Conservation (phyloP, 2,888 invertebrate genomes). For the Aporophyla lueneburgensis region DNA sequence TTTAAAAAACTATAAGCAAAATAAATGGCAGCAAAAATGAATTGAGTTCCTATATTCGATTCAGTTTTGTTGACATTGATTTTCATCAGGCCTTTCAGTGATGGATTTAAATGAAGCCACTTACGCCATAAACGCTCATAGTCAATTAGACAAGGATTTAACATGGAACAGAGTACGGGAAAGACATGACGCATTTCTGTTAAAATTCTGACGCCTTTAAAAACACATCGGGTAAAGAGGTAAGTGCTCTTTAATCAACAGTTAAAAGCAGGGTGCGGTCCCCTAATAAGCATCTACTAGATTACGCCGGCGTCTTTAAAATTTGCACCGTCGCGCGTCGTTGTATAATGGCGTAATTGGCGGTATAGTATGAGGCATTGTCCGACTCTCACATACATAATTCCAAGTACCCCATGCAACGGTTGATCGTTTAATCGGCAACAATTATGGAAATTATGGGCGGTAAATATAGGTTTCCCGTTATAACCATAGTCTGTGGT, state of each 20-base stretch:
- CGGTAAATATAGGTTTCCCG: constrained; percentile 59
- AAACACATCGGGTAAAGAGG: constrained; percentile 51
- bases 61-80: neutral
- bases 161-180: neutral
- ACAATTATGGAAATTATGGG: constrained; percentile 64
- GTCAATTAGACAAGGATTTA: neutral
- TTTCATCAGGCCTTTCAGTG: neutral
- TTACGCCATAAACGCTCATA: neutral
- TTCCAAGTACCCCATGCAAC: constrained; percentile 48
- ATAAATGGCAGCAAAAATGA: neutral
- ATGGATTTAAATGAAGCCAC: neutral
- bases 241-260: constrained; percentile 67
- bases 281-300: constrained; percentile 62
- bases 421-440: constrained; percentile 64
- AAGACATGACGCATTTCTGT: constrained; percentile 33
- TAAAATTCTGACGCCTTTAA: constrained; percentile 42
- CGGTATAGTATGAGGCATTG: constrained; percentile 64
- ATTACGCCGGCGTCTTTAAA: constrained; percentile 62
- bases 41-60: neutral
- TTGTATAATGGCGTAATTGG: constrained; percentile 74
- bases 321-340: constrained; percentile 71
- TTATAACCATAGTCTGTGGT: constrained; percentile 17
- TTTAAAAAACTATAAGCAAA: neutral
- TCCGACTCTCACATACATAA: constrained; percentile 61
- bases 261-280: constrained; percentile 72